These are phyloP conservation scores for Petrocephalus microphthalmus DNA, from an alignment of 2,113 vertebrate genomes.

Conservation along the genomic window DNA sequence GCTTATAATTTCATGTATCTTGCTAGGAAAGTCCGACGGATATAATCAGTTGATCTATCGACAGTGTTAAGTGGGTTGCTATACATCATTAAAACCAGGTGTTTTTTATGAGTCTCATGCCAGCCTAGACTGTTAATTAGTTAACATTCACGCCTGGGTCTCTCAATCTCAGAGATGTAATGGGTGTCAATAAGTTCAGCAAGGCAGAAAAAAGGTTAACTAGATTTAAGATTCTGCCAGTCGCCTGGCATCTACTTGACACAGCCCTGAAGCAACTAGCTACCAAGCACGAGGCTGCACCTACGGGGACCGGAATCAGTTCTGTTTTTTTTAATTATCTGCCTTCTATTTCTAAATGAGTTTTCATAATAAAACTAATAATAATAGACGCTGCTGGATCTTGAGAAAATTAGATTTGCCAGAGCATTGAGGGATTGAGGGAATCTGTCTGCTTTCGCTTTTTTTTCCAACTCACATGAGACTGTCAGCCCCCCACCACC, in stretches of 20 bases:
- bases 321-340: slow-evolving; percentile 55
- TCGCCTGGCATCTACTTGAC: slow-evolving; percentile 8
- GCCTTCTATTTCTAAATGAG: slow-evolving; percentile 51
- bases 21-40: not conserved
- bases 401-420: slow-evolving; percentile 44
- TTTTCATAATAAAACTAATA: slow-evolving; percentile 54
- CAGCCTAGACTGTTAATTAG: not conserved
- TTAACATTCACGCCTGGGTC: not conserved
- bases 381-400: slow-evolving; percentile 52
- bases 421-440: slow-evolving; percentile 23
- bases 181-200: not conserved
- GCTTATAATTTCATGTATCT: not conserved
- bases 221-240: slow-evolving; percentile 6
- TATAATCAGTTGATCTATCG: not conserved
- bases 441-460: slow-evolving; percentile 43
- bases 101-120: not conserved
- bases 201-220: slow-evolving; percentile 27
- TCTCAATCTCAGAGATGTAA: not conserved
- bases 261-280: slow-evolving; percentile 16
- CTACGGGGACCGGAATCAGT: slow-evolving; percentile 41
- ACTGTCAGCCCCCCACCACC: slow-evolving; percentile 37
- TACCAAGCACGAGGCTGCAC: slow-evolving; percentile 18
- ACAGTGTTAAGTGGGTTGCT: not conserved
- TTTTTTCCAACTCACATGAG: slow-evolving; percentile 30
- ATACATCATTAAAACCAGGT: not conserved